Evolutionary conservation across 1,140 invertebrate species (phyloP).

Genomic region (Heliothis subflexa): DNA sequence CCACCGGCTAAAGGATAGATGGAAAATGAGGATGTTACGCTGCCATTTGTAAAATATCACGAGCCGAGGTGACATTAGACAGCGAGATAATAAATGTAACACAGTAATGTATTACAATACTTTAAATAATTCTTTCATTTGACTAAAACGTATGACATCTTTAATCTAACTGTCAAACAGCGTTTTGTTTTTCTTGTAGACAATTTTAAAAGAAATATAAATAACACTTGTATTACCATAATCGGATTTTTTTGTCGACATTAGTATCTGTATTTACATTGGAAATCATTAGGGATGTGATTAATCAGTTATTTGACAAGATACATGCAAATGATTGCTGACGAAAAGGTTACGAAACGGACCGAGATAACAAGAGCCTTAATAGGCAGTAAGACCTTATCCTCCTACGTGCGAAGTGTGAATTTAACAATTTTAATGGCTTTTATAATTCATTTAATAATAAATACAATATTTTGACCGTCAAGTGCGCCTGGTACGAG

Average conservation of each 20-base stretch:
- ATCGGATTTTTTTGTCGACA: not conserved
- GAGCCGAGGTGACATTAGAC: slow-evolving; percentile 45
- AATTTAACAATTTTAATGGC: slow-evolving; percentile 41
- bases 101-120: slow-evolving; percentile 15
- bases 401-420: slow-evolving; percentile 32
- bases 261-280: slow-evolving; percentile 10
- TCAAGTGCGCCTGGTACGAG: slow-evolving; percentile 10
- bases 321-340: slow-evolving; percentile 43
- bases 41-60: slow-evolving; percentile 70
- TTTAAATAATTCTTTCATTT: slow-evolving; percentile 28
- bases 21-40: slow-evolving; percentile 62
- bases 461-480: not conserved
- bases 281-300: slow-evolving; percentile 11
- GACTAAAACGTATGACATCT: slow-evolving; percentile 19
- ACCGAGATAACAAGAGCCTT: slow-evolving; percentile 44
- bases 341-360: slow-evolving; percentile 35
- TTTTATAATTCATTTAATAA: slow-evolving; percentile 42
- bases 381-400: slow-evolving; percentile 43
- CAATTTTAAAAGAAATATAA: not conserved
- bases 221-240: slow-evolving; percentile 21
- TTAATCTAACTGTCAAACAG: slow-evolving; percentile 38
- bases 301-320: slow-evolving; percentile 46
- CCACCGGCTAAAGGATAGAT: slow-evolving; percentile 56
- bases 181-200: slow-evolving; percentile 29
- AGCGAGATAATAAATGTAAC: slow-evolving; percentile 39